A percentile compares a stretch with the other conserved stretches of the same genome.
These are phyloP conservation scores for Sus cebifrons DNA, from an alignment of 2,797 vertebrate species.

Conservation along the genomic window DNA sequence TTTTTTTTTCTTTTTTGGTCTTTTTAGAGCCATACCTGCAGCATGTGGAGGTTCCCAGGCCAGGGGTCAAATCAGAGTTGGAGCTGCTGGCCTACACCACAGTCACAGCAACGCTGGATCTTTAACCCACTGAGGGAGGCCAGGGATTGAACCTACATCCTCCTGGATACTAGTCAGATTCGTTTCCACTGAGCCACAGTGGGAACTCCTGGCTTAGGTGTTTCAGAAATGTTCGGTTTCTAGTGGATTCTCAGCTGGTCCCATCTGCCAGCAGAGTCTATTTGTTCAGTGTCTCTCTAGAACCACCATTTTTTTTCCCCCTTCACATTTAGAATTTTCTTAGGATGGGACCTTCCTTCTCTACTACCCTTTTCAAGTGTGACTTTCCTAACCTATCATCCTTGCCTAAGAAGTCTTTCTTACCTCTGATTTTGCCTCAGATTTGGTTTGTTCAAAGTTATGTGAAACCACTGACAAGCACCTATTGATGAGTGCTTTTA, in stretches of 20 bases:
- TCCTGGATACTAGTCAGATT: no score
- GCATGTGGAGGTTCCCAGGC: no score
- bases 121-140: no score
- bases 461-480: not conserved
- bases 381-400: not conserved
- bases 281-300: rapidly evolving
- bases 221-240: not conserved
- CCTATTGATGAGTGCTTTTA: not conserved
- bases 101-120: no score
- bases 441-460: not conserved
- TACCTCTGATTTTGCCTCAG: not conserved
- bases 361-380: not conserved
- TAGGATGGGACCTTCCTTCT: not conserved
- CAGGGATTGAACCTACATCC: no score
- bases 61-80: no score
- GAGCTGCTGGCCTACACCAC: no score
- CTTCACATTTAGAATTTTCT: rapidly evolving
- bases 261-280: rapidly evolving
- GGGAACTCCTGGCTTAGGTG: not conserved
- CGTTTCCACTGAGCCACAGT: no score
- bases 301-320: not conserved
- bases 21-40: no score
- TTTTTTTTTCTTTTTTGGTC: no score
- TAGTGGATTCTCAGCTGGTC: not conserved
- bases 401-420: not conserved